Evolutionary conservation across 2,797 vertebrate genomes (phyloP).

Genomic region (Crocidura indochinensis): DNA sequence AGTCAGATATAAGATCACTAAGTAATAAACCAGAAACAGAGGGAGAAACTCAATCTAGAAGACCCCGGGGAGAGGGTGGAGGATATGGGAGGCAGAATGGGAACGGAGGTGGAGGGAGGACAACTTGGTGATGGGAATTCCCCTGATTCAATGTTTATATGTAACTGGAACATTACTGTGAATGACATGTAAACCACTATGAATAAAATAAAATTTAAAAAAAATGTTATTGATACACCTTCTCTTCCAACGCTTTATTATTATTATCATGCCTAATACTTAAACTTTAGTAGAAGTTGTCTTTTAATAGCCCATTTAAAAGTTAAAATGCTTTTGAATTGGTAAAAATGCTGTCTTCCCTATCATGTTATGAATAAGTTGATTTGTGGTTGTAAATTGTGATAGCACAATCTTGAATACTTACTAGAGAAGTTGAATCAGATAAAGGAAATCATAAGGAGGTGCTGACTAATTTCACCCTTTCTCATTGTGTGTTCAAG

Average conservation of each 20-base stretch:
- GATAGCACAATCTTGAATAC: neutral
- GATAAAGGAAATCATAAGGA: neutral
- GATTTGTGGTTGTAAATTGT: neutral
- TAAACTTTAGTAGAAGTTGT: constrained; percentile 7
- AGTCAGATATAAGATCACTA: too few relatives aligned
- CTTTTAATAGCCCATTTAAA: neutral
- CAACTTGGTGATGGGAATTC: too few relatives aligned
- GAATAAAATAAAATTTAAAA: neutral
- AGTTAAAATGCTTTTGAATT: constrained; percentile 4
- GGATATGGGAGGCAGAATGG: too few relatives aligned
- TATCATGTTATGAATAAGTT: neutral
- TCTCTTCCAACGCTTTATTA: neutral
- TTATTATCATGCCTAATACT: neutral
- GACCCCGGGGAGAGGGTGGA: too few relatives aligned
- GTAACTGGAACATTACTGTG: too few relatives aligned
- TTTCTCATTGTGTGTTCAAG: neutral
- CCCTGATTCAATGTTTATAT: too few relatives aligned
- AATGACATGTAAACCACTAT: too few relatives aligned
- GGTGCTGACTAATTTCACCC: neutral
- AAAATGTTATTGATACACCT: neutral
- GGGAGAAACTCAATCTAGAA: too few relatives aligned
- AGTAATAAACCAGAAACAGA: too few relatives aligned
- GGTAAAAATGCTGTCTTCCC: constrained; percentile 39
- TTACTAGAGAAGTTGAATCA: neutral
- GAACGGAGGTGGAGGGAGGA: too few relatives aligned